Evolutionary conservation across 2,888 invertebrate species (phyloP).

Genomic region (Meganola albula): DNA sequence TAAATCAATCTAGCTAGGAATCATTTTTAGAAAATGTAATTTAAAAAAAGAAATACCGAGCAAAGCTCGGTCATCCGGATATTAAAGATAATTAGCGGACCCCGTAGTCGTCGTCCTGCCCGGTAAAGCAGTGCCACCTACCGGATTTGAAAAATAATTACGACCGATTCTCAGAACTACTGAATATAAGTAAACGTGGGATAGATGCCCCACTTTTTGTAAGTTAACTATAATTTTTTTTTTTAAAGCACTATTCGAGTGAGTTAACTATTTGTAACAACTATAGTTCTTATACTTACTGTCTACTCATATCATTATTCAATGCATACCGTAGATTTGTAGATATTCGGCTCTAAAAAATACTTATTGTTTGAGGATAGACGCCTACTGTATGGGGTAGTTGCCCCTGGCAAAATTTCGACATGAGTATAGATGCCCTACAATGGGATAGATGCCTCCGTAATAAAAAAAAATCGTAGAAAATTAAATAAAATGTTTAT

Average conservation of each 20-base stretch:
- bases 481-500: background rate
- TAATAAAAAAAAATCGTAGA: conserved; percentile 10
- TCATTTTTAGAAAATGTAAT: no score
- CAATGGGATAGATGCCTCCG: conserved; percentile 12
- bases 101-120: no score
- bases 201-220: conserved; percentile 2
- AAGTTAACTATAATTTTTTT: conserved; percentile 6
- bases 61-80: no score
- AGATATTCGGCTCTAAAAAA: conserved; percentile 13
- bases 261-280: conserved; percentile 10
- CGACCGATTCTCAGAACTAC: no score
- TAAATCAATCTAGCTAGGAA: no score
- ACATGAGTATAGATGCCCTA: conserved; percentile 12
- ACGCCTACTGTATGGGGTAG: conserved; percentile 10
- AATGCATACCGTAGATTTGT: conserved; percentile 15
- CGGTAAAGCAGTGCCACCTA: no score
- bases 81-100: no score
- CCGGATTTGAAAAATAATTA: no score
- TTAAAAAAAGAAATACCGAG: no score
- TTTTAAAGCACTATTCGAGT: conserved; percentile 9
- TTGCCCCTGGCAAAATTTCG: conserved; percentile 12
- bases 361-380: conserved; percentile 6
- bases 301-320: conserved; percentile 11
- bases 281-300: conserved; percentile 2
- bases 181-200: background rate